Conservation (phyloP, 2,797 vertebrate species). For the Delichon dasypus region DNA sequence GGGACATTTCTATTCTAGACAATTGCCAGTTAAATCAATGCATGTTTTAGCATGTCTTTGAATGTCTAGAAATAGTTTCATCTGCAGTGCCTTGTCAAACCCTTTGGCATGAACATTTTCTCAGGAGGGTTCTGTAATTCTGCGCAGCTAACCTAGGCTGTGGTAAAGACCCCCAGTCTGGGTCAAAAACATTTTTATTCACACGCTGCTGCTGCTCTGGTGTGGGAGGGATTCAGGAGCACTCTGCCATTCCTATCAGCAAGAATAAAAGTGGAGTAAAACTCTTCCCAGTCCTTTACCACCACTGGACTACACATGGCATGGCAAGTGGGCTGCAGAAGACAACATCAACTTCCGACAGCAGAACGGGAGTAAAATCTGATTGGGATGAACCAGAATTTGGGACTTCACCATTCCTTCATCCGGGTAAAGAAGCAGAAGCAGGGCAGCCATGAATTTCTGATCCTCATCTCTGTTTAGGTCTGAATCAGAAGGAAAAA, state of each 20-base stretch:
- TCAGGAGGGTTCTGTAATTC: neutral
- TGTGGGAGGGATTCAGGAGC: neutral
- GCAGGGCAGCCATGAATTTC: neutral
- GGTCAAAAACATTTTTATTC: neutral
- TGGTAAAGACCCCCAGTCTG: neutral
- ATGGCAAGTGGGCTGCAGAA: neutral
- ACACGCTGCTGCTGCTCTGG: neutral
- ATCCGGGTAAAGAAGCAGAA: neutral
- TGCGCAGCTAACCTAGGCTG: neutral
- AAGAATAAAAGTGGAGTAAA: neutral
- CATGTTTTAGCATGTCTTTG: neutral
- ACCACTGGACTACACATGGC: neutral
- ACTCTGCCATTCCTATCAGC: neutral
- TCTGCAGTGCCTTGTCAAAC: neutral
- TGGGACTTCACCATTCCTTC: neutral
- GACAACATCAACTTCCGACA: neutral
- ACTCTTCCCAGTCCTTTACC: neutral
- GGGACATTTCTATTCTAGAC: constrained; percentile 22
- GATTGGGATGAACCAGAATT: neutral
- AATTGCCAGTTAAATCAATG: constrained; percentile 14
- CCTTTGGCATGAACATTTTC: neutral
- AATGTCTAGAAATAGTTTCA: neutral
- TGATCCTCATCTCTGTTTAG: neutral
- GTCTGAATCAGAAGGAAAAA: neutral
- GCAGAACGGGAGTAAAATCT: neutral